A percentile compares a stretch with the other conserved stretches of the same genome.
Conservation (phyloP, 2,888 invertebrate genomes). For the Gari tellinella region DNA sequence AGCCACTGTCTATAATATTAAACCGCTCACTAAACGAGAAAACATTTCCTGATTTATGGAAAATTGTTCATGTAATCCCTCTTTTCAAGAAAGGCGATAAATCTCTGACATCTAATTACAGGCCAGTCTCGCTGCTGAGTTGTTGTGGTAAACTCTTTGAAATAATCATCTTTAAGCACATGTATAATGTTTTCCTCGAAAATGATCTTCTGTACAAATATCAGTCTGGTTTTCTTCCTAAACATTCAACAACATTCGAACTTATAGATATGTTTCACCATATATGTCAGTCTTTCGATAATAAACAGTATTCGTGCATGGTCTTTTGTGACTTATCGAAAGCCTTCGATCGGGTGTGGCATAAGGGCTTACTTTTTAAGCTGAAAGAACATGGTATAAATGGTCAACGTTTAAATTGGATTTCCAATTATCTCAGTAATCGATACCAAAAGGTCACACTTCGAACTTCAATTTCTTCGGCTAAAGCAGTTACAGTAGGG, state of each 20-base stretch:
- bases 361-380: not conserved
- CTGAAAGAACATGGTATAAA: too few relatives aligned
- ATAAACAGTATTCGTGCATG: not conserved
- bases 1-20: not conserved
- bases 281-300: not conserved
- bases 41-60: not conserved
- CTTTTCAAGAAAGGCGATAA: conserved; percentile 1
- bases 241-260: not conserved
- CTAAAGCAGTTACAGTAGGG: not conserved
- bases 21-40: not conserved
- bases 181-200: not conserved
- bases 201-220: not conserved
- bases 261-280: not conserved
- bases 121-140: not conserved
- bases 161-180: not conserved
- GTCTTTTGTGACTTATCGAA: not conserved
- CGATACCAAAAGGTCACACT: not conserved
- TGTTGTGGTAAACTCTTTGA: not conserved
- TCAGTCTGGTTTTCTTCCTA: not conserved
- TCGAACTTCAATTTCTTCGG: not conserved
- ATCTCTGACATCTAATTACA: not conserved
- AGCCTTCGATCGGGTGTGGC: not conserved
- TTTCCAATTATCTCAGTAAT: not conserved
- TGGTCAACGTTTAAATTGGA: not conserved
- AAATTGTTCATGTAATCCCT: not conserved